A percentile compares a stretch with the other conserved stretches of the same genome.
Evolutionary conservation across 2,797 vertebrate genomes (phyloP).

Genomic region (Pangasius sanitwongsei): DNA sequence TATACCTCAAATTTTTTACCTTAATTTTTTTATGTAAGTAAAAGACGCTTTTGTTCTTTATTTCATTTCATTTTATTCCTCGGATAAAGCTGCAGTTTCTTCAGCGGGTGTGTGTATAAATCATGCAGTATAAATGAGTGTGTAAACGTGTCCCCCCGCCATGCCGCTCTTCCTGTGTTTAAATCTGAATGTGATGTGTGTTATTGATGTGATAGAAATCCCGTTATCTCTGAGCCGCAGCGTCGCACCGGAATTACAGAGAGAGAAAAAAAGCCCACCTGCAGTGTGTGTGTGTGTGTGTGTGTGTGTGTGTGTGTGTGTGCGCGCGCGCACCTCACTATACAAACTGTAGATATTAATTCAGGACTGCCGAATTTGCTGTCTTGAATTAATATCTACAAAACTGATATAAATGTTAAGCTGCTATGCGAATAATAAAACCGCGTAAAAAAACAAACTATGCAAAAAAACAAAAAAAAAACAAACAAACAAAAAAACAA

Average conservation of each 20-base stretch:
- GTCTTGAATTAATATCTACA: not conserved
- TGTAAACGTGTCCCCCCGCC: not conserved
- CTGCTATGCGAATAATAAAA: not conserved
- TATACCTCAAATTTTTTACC: not conserved
- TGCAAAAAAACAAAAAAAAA: not conserved
- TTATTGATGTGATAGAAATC: constrained; percentile 27
- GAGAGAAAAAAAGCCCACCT: not conserved
- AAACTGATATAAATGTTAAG: not conserved
- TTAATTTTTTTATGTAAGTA: not conserved
- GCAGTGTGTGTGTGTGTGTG: not conserved
- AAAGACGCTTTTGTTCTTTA: not conserved
- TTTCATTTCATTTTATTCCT: not conserved
- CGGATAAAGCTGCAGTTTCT: not conserved
- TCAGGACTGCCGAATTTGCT: not conserved
- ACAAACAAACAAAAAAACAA: not conserved
- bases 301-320: not conserved
- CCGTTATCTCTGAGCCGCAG: constrained; percentile 23
- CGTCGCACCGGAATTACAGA: not conserved
- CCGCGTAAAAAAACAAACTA: not conserved
- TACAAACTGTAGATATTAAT: not conserved
- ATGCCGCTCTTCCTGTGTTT: not conserved
- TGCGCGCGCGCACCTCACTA: not conserved
- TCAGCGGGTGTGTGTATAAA: not conserved
- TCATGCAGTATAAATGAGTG: constrained; percentile 1
- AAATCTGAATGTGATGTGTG: constrained; percentile 5